Evolutionary conservation across 2,797 vertebrate species (phyloP).

Genomic region (Buceros bicornis): DNA sequence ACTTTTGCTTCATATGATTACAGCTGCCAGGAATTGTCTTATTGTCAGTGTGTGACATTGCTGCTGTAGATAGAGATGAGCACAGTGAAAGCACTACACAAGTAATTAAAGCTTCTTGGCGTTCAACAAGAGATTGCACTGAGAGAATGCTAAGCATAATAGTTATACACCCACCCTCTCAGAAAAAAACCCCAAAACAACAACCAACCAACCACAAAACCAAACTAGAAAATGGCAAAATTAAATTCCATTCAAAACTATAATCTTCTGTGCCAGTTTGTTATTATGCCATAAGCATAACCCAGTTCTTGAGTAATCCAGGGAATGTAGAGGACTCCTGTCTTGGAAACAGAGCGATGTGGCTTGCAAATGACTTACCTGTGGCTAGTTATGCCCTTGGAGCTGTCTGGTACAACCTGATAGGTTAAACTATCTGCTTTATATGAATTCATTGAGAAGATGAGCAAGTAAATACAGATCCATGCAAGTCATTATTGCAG

Average conservation of each 20-base stretch:
- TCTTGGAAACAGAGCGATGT: background rate
- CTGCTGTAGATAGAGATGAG: background rate
- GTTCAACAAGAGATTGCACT: background rate
- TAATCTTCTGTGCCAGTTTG: background rate
- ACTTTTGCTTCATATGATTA: background rate
- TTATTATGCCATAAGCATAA: background rate
- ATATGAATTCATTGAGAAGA: background rate
- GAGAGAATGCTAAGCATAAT: background rate
- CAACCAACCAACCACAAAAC: no score
- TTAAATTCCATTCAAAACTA: background rate
- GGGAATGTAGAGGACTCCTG: background rate
- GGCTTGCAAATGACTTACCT: background rate
- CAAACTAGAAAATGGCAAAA: background rate
- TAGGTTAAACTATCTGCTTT: background rate
- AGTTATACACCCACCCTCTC: background rate
- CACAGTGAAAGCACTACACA: background rate
- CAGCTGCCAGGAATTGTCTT: background rate
- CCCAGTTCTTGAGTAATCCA: background rate
- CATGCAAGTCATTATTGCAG: background rate
- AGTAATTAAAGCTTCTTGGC: background rate
- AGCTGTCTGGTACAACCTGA: background rate
- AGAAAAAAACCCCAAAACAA: background rate
- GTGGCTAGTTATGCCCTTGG: background rate
- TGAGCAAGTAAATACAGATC: background rate
- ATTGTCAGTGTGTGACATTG: accelerated